Evolutionary conservation across 2,797 vertebrate species (phyloP), one percentile per base, ranked within the genome.

Genomic region (Gouania willdenowi): DNA sequence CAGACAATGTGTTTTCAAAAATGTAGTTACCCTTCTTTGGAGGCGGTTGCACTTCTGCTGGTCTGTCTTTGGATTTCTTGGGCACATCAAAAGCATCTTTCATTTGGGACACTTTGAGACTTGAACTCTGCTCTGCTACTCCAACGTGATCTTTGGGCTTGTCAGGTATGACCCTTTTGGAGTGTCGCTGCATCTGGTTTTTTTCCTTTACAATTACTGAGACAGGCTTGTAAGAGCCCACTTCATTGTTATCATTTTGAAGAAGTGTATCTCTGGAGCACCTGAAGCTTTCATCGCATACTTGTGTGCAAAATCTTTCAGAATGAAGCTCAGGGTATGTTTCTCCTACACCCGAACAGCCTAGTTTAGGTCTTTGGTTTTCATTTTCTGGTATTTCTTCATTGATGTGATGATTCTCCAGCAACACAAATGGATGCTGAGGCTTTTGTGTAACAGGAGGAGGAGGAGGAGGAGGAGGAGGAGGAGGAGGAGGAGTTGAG

Each of bases 31-130:
- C 84, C 82, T 81, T 86, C 66, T 87, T 90, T 41, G 60, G 66
- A 16, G 82, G 19, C 30, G 60, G 35, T 28, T 34, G 77, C 15
- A 20, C 37, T 52, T 87, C 88, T 41, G 27, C 46, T n/a, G 61
- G 55, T 41, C 66, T 70, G 35, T 79, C 77, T 56, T 55, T 65
- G 36, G 69, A 35, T 42, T 75, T 90, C 68, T 86, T 87, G 15
- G 82, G 79, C 26, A 77, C 69, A 30, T 90, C 86, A 42, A 88
- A 89, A 8, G 84, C 2, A 25, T 56, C 82, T 49, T 83, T 87
- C 57, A 87, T 88, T 35, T 87, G 79, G 11, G 75, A 79, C 3
- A 89, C 81, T 42, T 83, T 89, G 28, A 84, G 39, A 20, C 57
- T 77, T 1, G 71, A 52, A 24, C 32, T 64, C 47, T 69, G 64